phyloP scores from a whole-genome alignment of 2,797 vertebrate genomes.

The Spinus pinus region DNA sequence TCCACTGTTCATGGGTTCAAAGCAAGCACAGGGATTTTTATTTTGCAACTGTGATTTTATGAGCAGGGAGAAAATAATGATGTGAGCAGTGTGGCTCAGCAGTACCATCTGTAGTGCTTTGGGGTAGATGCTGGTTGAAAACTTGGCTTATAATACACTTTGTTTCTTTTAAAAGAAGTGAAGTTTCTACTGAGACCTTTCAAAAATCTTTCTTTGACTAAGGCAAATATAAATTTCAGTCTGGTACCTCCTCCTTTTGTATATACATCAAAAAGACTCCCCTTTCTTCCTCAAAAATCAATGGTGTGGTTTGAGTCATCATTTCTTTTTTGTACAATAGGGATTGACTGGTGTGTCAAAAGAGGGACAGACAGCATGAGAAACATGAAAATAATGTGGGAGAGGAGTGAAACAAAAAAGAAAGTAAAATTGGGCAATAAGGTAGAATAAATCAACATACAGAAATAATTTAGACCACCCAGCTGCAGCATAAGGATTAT shows the following conservation, averaged over 20 bases:
- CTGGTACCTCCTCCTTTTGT: background rate
- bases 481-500: background rate
- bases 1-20: background rate
- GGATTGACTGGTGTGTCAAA: background rate
- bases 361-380: background rate
- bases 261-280: background rate
- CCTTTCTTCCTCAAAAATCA: background rate
- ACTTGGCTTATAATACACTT: background rate
- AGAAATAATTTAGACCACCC: background rate
- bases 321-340: background rate
- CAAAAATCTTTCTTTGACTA: background rate
- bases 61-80: background rate
- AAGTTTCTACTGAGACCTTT: background rate
- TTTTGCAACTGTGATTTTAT: constrained; percentile 3
- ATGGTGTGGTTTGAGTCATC: background rate
- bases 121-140: background rate
- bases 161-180: background rate
- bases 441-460: background rate
- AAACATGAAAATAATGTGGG: background rate
- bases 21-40: background rate
- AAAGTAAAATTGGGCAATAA: background rate
- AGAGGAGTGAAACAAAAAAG: background rate
- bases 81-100: background rate
- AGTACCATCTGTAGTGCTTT: background rate
- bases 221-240: background rate